phyloP scores from a whole-genome alignment of 2,888 invertebrate species.

The Sphaerophoria taeniata region DNA sequence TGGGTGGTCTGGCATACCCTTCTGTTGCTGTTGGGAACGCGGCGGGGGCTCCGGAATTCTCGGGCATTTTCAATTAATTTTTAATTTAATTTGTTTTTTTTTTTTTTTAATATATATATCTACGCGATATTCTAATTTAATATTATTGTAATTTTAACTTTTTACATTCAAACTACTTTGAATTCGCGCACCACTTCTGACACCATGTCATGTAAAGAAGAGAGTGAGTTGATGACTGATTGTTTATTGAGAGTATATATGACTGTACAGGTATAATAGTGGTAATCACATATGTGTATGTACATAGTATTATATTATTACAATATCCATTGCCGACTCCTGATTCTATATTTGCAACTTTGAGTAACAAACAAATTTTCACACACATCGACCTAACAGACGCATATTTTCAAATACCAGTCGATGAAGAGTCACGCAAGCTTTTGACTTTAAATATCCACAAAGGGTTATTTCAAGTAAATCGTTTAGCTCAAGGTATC shows the following conservation, averaged over 20 bases:
- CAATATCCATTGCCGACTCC: too few species aligned
- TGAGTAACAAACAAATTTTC: too few species aligned
- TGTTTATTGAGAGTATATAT: slow-evolving; percentile 2
- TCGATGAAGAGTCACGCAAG: too few species aligned
- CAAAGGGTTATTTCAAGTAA: too few species aligned
- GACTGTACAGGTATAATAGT: background rate
- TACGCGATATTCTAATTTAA: background rate
- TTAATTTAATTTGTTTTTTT: background rate
- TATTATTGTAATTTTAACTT: slow-evolving; percentile 12
- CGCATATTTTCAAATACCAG: too few species aligned
- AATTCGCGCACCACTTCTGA: slow-evolving; percentile 17
- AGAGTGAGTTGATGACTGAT: slow-evolving; percentile 6
- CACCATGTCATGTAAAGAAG: slow-evolving; percentile 28
- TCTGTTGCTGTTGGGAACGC: slow-evolving; percentile 2
- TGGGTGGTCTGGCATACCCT: slow-evolving; percentile 16
- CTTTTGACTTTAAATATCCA: too few species aligned
- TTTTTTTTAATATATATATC: background rate
- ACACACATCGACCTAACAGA: too few species aligned
- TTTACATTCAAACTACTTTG: slow-evolving; percentile 10
- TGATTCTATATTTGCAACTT: too few species aligned
- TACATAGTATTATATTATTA: too few species aligned
- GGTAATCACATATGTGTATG: too few species aligned
- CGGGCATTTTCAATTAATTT: slow-evolving; percentile 11
- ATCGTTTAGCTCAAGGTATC: too few species aligned
- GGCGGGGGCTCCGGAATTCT: background rate